Evolutionary conservation across 2,888 invertebrate species (phyloP), one percentile per base, ranked within the genome.

Genomic region (Terebella lapidaria): DNA sequence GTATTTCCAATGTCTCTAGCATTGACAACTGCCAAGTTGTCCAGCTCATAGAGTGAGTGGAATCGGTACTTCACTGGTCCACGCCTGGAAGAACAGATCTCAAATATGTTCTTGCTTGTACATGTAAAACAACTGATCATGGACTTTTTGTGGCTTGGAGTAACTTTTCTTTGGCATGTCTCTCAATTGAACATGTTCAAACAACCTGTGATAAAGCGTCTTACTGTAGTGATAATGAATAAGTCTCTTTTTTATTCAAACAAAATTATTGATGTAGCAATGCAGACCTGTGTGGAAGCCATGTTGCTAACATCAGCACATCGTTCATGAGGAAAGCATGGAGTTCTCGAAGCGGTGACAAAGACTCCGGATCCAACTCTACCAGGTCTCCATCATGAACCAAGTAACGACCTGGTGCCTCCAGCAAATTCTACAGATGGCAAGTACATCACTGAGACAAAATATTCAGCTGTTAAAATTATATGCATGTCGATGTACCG

Each of bases 261-360:
- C 20, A 18, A 20, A 20, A 29, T 47, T 55, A 29, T 5, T 20
- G 27, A 4, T 15, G 53, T 52, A 24, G 53, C 29, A 25, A 4
- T 10, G 20, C 59, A 53, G 54, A 77, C 77, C 77, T 76, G 62
- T 78, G 73, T 22, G 76, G 76, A 3, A 79, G 70, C 75, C 75
- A 78, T 15, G 74, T 89, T 27, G 94, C 90, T 63, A 95, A 85
- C 87, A 95, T 90, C 57, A 95, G 85, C 64, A 91, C 89, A 81
- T 96, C 96, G 79, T 89, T 93, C 72, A 96, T 90, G 59, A 97
- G 85, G 81, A 94, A 95, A 30, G 91, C 91, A 78, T 93, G 92
- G 72, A 94, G 89, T 71, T 91, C 86, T 77, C 92, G 92, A 58
- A 94, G 83, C 18, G 91, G 90, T 3, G 70, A 63, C 78, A 77